Evolutionary conservation across 2,888 invertebrate species (phyloP).

Genomic region (Brachycybe producta): DNA sequence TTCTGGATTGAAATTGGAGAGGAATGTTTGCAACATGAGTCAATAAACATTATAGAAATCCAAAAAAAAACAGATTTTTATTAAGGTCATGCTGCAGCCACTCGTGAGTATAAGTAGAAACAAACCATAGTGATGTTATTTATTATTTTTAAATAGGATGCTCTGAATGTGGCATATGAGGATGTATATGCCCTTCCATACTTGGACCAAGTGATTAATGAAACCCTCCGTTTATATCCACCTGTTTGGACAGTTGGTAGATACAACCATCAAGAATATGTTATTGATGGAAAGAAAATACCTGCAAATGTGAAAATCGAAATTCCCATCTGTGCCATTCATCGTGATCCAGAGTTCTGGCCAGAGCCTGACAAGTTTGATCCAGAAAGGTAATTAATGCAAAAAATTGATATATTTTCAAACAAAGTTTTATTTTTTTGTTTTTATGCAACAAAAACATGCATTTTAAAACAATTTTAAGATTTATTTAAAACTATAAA

Average conservation of each 20-base stretch:
- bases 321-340: slow-evolving; percentile 16
- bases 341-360: slow-evolving; percentile 15
- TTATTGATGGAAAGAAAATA: not conserved
- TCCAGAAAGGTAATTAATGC: slow-evolving; percentile 13
- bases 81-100: too few relatives aligned
- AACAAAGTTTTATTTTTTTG: not conserved
- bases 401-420: not conserved
- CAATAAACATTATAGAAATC: too few relatives aligned
- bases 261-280: not conserved
- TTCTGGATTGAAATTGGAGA: too few relatives aligned
- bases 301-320: slow-evolving; percentile 8
- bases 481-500: too few relatives aligned
- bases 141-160: too few relatives aligned
- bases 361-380: slow-evolving; percentile 17
- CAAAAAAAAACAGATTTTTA: too few relatives aligned
- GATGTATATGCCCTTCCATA: not conserved
- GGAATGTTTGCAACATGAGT: too few relatives aligned
- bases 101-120: too few relatives aligned
- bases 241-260: not conserved
- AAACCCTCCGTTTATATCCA: slow-evolving; percentile 5
- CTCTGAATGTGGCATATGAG: too few relatives aligned
- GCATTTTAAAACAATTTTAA: too few relatives aligned
- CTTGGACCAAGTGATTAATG: slow-evolving; percentile 12
- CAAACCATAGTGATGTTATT: too few relatives aligned
- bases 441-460: too few relatives aligned